phyloP scores from a whole-genome alignment of 2,797 vertebrate genomes.

The Malurus leucopterus region DNA sequence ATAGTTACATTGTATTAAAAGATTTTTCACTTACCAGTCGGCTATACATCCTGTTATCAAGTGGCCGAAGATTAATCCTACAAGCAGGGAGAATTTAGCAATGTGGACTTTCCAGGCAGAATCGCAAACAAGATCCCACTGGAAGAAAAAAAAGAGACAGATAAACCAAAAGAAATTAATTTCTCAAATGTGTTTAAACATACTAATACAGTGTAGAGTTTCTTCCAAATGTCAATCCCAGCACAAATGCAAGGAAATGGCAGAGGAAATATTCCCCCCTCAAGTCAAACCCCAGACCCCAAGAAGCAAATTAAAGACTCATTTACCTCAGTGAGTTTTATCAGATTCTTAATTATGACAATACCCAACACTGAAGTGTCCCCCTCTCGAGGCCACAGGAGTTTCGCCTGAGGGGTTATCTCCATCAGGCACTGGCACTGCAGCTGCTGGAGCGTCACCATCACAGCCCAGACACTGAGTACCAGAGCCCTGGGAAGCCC shows the following conservation, averaged over 20 bases:
- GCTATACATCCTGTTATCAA: conserved; percentile 93
- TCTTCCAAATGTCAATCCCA: neutral
- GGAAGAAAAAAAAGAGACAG: conserved; percentile 36
- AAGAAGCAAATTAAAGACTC: neutral
- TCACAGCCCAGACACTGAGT: neutral
- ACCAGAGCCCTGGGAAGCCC: neutral
- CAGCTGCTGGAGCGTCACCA: rapidly evolving
- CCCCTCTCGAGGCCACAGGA: neutral
- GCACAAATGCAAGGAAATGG: rapidly evolving
- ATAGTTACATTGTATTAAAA: neutral
- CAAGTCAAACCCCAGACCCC: neutral
- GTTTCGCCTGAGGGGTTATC: neutral
- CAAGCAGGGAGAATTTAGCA: conserved; percentile 94
- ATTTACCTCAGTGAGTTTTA: neutral
- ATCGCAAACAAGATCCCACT: conserved; percentile 95
- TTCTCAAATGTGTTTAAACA: neutral
- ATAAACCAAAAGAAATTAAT: neutral
- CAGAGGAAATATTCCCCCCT: neutral
- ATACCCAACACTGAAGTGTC: neutral
- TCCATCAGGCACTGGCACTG: neutral
- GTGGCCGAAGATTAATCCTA: conserved; percentile 97
- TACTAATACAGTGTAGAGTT: neutral
- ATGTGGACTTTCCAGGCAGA: conserved; percentile 95
- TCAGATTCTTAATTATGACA: neutral
- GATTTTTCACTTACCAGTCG: conserved; percentile 86